A percentile compares a stretch with the other conserved stretches of the same genome.
phyloP scores from a whole-genome alignment of 2,888 invertebrate species.

The Lypha dubia region DNA sequence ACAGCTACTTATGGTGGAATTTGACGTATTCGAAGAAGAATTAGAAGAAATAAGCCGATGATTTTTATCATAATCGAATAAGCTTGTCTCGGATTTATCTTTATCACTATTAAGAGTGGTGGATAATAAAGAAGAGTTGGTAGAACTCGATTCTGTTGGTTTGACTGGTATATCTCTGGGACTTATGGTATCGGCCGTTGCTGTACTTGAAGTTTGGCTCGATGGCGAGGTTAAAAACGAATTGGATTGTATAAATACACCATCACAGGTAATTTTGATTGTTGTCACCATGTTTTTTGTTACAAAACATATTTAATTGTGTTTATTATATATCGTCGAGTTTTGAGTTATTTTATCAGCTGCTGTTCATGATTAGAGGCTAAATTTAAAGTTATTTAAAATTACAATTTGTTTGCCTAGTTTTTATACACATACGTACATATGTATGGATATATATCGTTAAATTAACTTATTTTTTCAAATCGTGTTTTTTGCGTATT shows the following conservation, averaged over 20 bases:
- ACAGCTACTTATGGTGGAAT: constrained; percentile 62
- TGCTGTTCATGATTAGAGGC: constrained; percentile 21
- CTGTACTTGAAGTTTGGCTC: constrained; percentile 57
- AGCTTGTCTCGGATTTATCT: constrained; percentile 54
- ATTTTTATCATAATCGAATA: constrained; percentile 48
- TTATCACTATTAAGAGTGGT: constrained; percentile 62
- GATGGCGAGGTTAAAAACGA: constrained; percentile 79
- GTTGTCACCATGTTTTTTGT: constrained; percentile 82
- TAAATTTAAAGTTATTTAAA: constrained; percentile 5
- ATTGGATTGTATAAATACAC: constrained; percentile 83
- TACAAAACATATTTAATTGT: constrained; percentile 67
- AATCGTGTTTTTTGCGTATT: too few species aligned
- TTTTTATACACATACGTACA: neutral
- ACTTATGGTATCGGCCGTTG: constrained; percentile 35
- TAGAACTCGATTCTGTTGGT: constrained; percentile 51
- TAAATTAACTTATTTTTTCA: too few species aligned
- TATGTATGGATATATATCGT: too few species aligned
- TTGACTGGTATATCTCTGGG: constrained; percentile 10
- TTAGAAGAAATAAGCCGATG: constrained; percentile 32
- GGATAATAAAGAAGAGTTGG: constrained; percentile 15
- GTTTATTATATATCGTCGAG: constrained; percentile 22
- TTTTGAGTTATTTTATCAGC: neutral
- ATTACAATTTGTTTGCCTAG: constrained; percentile 36
- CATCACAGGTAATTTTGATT: constrained; percentile 83
- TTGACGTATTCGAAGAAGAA: constrained; percentile 62